Evolutionary conservation across 2,888 invertebrate species (phyloP), one percentile per base, ranked within the genome.

Genomic region (Nomada lathburiana): DNA sequence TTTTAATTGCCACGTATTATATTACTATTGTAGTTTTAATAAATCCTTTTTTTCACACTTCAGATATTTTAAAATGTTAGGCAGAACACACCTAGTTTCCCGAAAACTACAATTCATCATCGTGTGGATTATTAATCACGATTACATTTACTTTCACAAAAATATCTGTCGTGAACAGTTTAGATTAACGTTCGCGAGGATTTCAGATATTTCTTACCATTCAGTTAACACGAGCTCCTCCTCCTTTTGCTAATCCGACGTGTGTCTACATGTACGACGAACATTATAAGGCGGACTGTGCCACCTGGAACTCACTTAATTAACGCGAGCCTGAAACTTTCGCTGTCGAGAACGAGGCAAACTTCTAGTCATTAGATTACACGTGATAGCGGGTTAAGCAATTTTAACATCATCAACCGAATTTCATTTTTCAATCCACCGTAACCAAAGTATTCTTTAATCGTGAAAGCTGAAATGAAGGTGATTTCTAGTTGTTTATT

Each of bases 321-420:
- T 72, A 84, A 29, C 60, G 47, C 68, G 75, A 85, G 75, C 55
- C 76, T 80, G 71, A 77, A 76, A 79, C 74, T 80, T 76, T 60
- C 68, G 75, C 57, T 67, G 53, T 72, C 60, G 75, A 18, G 44
- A 62, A 53, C 47, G 57, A 76, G 65, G 62, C 57, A 69, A 47
- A 57, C 47, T 26, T 36, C 36, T 36, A 7, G 36, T 36, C 36
- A 36, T 36, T 36, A 36, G 36, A 36, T 36, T 36, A 36, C 36
- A 36, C 36, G 36, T 36, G 36, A 36, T 36, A 36, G 36, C 36
- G 36, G 36, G 36, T 36, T 36, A 36, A 36, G 7, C 36, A 36
- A 36, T 36, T 36, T 36, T 36, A 36, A 36, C 7, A 36, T 36
- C 36, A 36, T 7, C 36, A 7, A 36, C 36, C 7, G 36, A 36